Evolutionary conservation across 2,113 vertebrate genomes (phyloP).

Genomic region (Cephalopterus ornatus): DNA sequence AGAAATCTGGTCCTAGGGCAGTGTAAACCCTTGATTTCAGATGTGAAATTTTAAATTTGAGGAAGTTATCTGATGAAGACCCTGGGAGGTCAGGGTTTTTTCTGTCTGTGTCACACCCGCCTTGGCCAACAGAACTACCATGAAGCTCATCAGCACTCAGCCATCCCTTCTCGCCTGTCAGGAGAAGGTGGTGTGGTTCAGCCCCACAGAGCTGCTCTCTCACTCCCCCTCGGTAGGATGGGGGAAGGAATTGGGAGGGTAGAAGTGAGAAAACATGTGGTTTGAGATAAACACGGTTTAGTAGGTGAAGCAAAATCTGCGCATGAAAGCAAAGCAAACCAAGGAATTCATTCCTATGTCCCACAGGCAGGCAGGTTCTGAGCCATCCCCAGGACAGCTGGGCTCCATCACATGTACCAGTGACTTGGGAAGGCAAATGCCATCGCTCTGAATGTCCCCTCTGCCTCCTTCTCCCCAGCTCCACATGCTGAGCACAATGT

Average conservation of each 20-base stretch:
- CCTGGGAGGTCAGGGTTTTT: neutral
- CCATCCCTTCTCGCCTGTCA: neutral
- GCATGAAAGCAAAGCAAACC: neutral
- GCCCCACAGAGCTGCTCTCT: neutral
- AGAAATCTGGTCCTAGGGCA: neutral
- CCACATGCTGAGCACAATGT: neutral
- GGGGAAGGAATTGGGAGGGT: neutral
- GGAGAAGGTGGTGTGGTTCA: neutral
- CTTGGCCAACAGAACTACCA: neutral
- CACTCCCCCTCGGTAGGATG: rapidly evolving
- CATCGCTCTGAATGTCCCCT: rapidly evolving
- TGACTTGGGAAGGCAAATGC: neutral
- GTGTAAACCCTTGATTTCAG: neutral
- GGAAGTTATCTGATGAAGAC: neutral
- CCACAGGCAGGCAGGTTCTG: neutral
- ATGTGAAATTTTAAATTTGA: neutral
- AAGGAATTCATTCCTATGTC: neutral
- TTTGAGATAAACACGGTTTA: neutral
- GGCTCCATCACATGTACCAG: rapidly evolving
- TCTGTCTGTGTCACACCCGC: neutral
- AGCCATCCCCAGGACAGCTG: neutral
- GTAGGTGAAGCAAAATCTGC: neutral
- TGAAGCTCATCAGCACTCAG: neutral
- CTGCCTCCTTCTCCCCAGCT: too few species aligned
- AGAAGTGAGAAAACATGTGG: neutral